Percentiles rank a stretch among this genome's conserved stretches.
Evolutionary conservation across 2,113 vertebrate genomes (phyloP).

Genomic region (Mobula birostris): DNA sequence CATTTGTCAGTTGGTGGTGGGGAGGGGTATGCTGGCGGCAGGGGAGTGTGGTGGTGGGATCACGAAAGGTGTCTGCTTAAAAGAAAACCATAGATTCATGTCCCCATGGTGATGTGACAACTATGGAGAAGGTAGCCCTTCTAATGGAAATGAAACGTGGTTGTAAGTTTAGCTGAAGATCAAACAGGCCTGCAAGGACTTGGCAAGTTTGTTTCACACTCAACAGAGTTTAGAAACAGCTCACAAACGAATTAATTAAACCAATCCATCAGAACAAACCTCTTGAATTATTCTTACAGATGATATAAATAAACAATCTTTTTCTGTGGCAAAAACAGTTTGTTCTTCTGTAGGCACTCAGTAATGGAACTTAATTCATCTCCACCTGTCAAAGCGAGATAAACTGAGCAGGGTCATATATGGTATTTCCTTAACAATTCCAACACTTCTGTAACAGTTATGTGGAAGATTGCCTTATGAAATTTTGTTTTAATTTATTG

Average conservation of each 20-base stretch:
- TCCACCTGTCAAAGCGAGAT: not conserved
- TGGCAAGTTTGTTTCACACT: not conserved
- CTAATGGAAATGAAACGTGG: no score
- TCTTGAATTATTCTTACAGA: not conserved
- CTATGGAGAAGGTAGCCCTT: no score
- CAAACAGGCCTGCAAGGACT: no score
- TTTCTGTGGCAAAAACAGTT: not conserved
- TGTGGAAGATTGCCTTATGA: not conserved
- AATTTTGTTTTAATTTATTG: not conserved
- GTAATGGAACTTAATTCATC: not conserved
- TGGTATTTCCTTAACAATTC: no score
- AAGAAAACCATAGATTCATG: no score
- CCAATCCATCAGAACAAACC: conserved; percentile 11
- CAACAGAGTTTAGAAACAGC: not conserved
- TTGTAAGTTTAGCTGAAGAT: no score
- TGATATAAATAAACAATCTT: not conserved
- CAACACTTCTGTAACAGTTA: not conserved
- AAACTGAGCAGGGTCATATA: not conserved
- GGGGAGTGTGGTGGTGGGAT: no score
- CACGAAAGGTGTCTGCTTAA: no score
- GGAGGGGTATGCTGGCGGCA: no score
- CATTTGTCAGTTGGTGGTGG: no score
- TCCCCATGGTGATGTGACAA: no score
- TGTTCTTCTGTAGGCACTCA: not conserved
- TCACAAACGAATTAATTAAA: not conserved